These are phyloP conservation scores for Philereme transversata DNA, from an alignment of 2,888 invertebrate species.

Conservation along the genomic window DNA sequence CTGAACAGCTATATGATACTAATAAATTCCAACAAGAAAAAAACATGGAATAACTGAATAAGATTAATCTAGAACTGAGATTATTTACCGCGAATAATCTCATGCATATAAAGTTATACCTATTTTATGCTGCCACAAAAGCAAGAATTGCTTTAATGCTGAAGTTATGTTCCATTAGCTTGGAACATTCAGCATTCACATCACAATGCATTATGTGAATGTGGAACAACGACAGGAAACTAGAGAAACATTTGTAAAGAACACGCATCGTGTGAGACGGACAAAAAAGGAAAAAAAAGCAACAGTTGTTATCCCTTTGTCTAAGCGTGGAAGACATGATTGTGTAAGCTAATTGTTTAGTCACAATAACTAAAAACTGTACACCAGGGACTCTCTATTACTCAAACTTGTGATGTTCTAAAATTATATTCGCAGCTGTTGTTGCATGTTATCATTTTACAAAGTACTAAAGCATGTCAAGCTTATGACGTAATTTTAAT, in stretches of 20 bases:
- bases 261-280: slow-evolving; percentile 54
- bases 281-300: slow-evolving; percentile 60
- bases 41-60: slow-evolving; percentile 14
- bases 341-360: slow-evolving; percentile 57
- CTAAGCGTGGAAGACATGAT: slow-evolving; percentile 51
- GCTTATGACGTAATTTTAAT: slow-evolving; percentile 11
- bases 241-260: slow-evolving; percentile 58
- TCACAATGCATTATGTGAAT: slow-evolving; percentile 54
- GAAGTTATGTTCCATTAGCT: slow-evolving; percentile 27
- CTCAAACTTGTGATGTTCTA: background rate
- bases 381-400: slow-evolving; percentile 5
- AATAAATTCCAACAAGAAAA: slow-evolving; percentile 21
- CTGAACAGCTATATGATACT: slow-evolving; percentile 48
- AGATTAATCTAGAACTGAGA: background rate
- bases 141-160: slow-evolving; percentile 21
- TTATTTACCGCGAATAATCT: background rate
- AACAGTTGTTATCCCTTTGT: slow-evolving; percentile 66
- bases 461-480: slow-evolving; percentile 6
- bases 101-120: background rate
- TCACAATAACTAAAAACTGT: slow-evolving; percentile 34
- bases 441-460: background rate
- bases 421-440: slow-evolving; percentile 1
- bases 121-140: background rate
- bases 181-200: slow-evolving; percentile 42
- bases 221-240: slow-evolving; percentile 63